phyloP scores from a whole-genome alignment of 1,140 invertebrate genomes.

The Saccostrea echinata region DNA sequence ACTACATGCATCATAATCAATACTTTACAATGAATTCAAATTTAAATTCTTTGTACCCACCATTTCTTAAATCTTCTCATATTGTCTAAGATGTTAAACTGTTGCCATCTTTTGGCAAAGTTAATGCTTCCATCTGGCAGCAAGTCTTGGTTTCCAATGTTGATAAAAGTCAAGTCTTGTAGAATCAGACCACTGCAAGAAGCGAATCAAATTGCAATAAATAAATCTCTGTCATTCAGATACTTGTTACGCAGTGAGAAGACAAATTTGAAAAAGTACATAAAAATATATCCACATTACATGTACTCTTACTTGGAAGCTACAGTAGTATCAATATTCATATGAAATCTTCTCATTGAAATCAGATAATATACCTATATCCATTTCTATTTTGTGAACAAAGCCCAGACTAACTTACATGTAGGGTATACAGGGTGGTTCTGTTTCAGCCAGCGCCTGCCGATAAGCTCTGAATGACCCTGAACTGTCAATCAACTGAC shows the following conservation, averaged over 20 bases:
- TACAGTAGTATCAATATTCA: no score
- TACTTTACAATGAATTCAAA: background rate
- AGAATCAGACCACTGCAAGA: constrained; percentile 94
- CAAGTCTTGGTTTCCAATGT: constrained; percentile 96
- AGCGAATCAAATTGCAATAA: constrained; percentile 54
- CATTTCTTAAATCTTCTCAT: constrained; percentile 98
- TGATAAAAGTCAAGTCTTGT: constrained; percentile 99
- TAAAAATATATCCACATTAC: no score
- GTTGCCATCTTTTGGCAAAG: constrained; percentile 98
- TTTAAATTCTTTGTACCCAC: constrained; percentile 82
- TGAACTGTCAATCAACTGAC: constrained; percentile 96
- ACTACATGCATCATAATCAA: background rate
- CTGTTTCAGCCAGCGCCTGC: constrained; percentile 93
- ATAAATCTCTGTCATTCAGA: no score
- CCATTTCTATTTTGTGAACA: background rate
- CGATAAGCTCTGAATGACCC: constrained; percentile 97
- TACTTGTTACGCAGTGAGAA: no score
- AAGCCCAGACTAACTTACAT: constrained; percentile 87
- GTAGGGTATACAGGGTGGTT: constrained; percentile 98
- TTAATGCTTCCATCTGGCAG: constrained; percentile 92
- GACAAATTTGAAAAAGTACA: no score
- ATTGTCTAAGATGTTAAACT: constrained; percentile 98
- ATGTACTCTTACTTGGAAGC: no score
- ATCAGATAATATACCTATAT: background rate
- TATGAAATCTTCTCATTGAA: background rate